Conservation (phyloP, 2,797 vertebrate genomes). For the Channa striata region DNA sequence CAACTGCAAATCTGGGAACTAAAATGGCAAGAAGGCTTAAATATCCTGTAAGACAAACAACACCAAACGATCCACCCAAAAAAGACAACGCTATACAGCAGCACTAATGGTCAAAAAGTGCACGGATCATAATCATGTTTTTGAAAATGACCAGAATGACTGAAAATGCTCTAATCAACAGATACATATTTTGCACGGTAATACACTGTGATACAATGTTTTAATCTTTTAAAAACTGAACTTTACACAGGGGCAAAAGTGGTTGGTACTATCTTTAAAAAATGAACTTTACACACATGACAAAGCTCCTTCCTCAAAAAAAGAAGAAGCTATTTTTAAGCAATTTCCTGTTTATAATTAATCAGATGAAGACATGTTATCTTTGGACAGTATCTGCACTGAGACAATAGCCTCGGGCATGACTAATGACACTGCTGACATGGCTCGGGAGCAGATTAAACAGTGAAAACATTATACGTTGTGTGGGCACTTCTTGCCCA, state of each 20-base stretch:
- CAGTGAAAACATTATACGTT: slow-evolving; percentile 60
- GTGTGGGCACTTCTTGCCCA: slow-evolving; percentile 48
- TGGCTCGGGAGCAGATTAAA: slow-evolving; percentile 61
- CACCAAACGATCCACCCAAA: too few relatives aligned
- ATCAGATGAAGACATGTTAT: slow-evolving; percentile 45
- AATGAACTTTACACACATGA: neutral
- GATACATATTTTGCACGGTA: too few relatives aligned
- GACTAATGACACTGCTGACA: slow-evolving; percentile 61
- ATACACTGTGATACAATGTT: too few relatives aligned
- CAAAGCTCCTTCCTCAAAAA: too few relatives aligned
- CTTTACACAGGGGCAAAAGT: neutral
- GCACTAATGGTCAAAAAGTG: too few relatives aligned
- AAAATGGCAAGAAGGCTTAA: neutral
- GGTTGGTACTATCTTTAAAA: neutral
- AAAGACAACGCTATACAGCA: too few relatives aligned
- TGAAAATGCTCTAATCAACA: too few relatives aligned
- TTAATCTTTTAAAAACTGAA: too few relatives aligned
- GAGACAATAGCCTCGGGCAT: slow-evolving; percentile 34
- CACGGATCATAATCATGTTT: too few relatives aligned
- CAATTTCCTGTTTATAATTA: slow-evolving; percentile 48
- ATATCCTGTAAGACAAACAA: neutral
- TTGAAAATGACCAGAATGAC: too few relatives aligned
- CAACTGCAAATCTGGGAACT: neutral
- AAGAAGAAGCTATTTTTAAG: slow-evolving; percentile 10
- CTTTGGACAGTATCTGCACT: slow-evolving; percentile 32